Evolutionary conservation across 1,140 invertebrate species (phyloP), one percentile per base, ranked within the genome.

Genomic region (Orius insidiosus): DNA sequence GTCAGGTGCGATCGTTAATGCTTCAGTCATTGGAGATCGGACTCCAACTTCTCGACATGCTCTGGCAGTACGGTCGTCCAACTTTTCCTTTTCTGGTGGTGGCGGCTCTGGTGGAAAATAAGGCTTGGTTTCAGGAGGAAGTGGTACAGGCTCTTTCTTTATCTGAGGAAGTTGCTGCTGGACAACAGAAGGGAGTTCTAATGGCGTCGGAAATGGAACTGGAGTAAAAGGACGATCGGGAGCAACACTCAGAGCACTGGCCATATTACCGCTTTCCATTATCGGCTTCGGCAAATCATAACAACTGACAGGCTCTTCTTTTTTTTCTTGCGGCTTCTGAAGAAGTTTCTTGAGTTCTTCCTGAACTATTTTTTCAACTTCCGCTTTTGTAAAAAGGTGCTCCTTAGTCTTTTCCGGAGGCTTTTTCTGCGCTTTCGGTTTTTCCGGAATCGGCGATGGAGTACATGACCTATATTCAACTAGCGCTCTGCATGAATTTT

Each of bases 1-100:
- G 42, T 78, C 70, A 1, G 78, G 73, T 1, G 77, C 78, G 36
- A 71, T 76, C 30, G 69, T 76, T 15, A 83, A 56, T 8, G 79
- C 78, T 36, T 68, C 68, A 5, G 78, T 67, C 55, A 82, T 71
- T 9, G 77, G 76, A 47, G 56, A 58, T 8, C 43, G 32, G 44
- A 50, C 46, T 7, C 35, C 42, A n/a, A 37, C 40, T 49, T 61
- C 36, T 51, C 54, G 34, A 32, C 47, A 7, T 4, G 45, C 40
- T 31, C 47, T 8, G 9, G 30, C 48, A 3, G 36, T 34, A 34
- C 32, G 45, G 5, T 44, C 43, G 11, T 41, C n/a, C 11, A 24
- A 18, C 5, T 46, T 41, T 41, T 48, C 34, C 5, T 52, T 51
- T 42, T 54, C 48, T 11, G 51, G 46, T 36, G 55, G 51, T 18